Percentiles rank a stretch among this genome's conserved stretches.
These are phyloP conservation scores for Beroe forskalii DNA, from an alignment of 37 sponge, comb jelly and placozoan genomes.

Conservation along the genomic window DNA sequence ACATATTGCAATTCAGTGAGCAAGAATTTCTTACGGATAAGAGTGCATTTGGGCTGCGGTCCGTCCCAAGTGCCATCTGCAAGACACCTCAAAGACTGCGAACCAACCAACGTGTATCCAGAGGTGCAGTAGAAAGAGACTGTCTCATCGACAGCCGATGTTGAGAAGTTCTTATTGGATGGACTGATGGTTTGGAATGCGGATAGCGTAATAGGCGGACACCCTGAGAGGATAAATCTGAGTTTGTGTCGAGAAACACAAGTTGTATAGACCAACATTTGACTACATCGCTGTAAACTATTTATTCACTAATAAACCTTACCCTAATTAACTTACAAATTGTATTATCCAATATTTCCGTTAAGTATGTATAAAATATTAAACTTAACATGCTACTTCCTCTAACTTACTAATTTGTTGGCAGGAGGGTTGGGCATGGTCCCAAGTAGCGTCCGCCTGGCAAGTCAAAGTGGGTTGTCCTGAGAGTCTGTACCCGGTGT, in stretches of 20 bases:
- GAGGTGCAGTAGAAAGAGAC: neutral
- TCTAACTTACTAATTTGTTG: neutral
- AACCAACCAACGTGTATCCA: neutral
- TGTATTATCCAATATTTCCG: too few species aligned
- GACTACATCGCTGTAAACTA: too few species aligned
- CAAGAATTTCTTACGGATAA: neutral
- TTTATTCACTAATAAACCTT: too few species aligned
- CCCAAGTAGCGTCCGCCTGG: neutral
- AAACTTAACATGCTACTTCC: too few species aligned
- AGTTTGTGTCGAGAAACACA: too few species aligned
- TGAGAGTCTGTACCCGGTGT: neutral
- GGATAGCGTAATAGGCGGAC: neutral
- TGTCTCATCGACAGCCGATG: neutral
- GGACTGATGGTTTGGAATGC: neutral
- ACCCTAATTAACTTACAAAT: too few species aligned
- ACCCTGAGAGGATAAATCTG: too few species aligned
- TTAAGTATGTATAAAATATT: too few species aligned
- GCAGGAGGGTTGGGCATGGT: neutral
- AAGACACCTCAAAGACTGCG: neutral
- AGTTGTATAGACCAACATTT: too few species aligned
- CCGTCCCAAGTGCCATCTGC: neutral
- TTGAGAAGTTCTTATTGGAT: neutral
- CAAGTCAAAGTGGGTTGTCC: neutral
- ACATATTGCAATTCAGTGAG: too few species aligned
- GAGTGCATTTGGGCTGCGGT: neutral